Evolutionary conservation across 2,888 invertebrate species (phyloP).

Genomic region (Epirrhoe alternata): DNA sequence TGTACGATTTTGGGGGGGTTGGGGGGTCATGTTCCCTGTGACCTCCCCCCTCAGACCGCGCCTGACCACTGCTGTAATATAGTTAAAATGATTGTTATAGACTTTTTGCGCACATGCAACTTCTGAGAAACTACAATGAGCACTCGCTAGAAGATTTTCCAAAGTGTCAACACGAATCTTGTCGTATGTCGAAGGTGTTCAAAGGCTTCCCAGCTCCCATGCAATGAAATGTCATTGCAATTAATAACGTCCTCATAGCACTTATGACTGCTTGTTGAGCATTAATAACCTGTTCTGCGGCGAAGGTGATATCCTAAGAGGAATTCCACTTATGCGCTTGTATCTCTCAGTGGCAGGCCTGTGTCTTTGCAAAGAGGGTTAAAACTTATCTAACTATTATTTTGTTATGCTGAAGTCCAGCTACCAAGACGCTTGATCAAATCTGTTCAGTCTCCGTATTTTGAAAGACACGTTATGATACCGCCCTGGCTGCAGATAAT

Average conservation of each 20-base stretch:
- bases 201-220: not conserved
- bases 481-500: not conserved
- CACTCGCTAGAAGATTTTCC: not conserved
- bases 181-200: not conserved
- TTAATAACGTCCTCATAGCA: slow-evolving; percentile 62
- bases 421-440: not conserved
- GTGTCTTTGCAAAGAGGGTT: slow-evolving; percentile 13
- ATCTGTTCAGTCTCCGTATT: not conserved
- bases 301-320: slow-evolving; percentile 59
- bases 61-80: not conserved
- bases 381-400: not conserved
- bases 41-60: no score
- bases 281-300: slow-evolving; percentile 64
- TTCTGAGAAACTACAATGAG: not conserved
- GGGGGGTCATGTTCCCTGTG: no score
- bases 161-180: not conserved
- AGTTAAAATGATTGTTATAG: not conserved
- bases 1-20: no score
- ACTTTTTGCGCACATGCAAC: not conserved
- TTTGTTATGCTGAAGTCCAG: not conserved
- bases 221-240: slow-evolving; percentile 52
- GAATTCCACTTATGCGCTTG: slow-evolving; percentile 50
- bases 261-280: slow-evolving; percentile 53
- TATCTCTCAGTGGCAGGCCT: slow-evolving; percentile 27
- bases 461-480: not conserved